Conservation (phyloP, 2,113 vertebrate genomes). For the Takifugu flavidus region DNA sequence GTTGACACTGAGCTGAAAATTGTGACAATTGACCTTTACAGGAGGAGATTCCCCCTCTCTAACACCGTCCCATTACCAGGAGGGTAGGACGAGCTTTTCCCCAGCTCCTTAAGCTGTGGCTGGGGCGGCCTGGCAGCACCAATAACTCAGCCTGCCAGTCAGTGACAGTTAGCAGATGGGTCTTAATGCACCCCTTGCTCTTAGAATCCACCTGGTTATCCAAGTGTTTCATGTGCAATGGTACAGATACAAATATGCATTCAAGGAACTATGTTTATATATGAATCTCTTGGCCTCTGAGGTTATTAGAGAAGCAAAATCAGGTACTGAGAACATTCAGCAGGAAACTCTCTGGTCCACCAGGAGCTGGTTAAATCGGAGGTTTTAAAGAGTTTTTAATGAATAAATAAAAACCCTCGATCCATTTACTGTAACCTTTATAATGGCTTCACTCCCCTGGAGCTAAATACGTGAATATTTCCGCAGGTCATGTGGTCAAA, state of each 20-base stretch:
- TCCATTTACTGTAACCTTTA: conserved; percentile 5
- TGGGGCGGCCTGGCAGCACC: conserved; percentile 15
- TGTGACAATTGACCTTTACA: conserved; percentile 44
- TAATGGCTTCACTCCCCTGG: conserved; percentile 28
- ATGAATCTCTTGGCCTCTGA: too few species aligned
- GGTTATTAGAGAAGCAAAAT: too few species aligned
- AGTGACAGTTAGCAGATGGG: conserved; percentile 36
- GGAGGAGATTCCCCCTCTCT: conserved; percentile 39
- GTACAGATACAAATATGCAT: too few species aligned
- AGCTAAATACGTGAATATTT: conserved; percentile 47
- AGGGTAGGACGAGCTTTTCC: conserved; percentile 15
- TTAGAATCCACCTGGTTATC: neutral
- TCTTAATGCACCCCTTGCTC: conserved; percentile 4
- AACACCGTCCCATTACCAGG: conserved; percentile 12
- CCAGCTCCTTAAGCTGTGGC: conserved; percentile 33
- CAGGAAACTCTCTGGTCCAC: too few species aligned
- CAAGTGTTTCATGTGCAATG: neutral
- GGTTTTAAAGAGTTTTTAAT: neutral
- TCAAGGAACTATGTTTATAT: too few species aligned
- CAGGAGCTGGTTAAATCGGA: too few species aligned
- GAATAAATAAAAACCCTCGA: conserved; percentile 11
- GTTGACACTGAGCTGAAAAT: conserved; percentile 1
- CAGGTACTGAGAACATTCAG: too few species aligned
- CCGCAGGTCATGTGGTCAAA: conserved; percentile 49
- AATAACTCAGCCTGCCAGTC: conserved; percentile 27